Base-by-base conservation (phyloP, 2,113 vertebrate species). In the Oreochromis niloticus region DNA sequence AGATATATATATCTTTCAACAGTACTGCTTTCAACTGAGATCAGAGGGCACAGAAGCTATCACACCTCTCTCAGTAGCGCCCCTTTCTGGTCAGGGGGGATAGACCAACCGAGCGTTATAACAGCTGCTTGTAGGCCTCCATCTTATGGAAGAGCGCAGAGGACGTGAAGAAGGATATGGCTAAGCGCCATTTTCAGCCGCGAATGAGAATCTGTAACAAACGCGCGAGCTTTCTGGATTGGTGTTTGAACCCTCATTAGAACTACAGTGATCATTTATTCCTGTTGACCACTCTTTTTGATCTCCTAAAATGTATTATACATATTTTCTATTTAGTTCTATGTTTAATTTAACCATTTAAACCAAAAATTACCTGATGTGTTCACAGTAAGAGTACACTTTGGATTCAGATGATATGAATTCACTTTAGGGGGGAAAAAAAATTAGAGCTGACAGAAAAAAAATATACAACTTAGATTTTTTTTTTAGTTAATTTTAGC, bases 51-150 rank as follows among this genome's bases (percentile, higher is more conserved):
- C 50, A 9, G 24, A 66, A 82, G 89, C 80, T 78, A 88, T 91
- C 91, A 91, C 88, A 84, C 50, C n/a, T 63, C 89, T 88, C 92
- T 93, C 94, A 89, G 93, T 93, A 93, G 95, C 94, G 93, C 95
- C 94, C 89, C 94, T 84, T 43, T 89, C 93, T 94, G 95, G 94
- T 84, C 84, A 83, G 91, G 91, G 91, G 81, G 73, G 81, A 86
- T 89, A 93, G 91, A 89, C 85, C 84, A 86, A 43, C 80, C 84
- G 5, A 81, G 90, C 87, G 82, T 91, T 94, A 90, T 90, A 95
- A 95, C 95, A 95, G 95, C 95, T 95, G 95, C 88, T 86, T 86
- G 55, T 61, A 82, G 91, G 91, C 94, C 95, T 95, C 95, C 94
- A 95, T 96, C 94, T 96, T 96, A 94, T 92, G 93, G 89, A 85